These are phyloP conservation scores for Garra rufa DNA, from an alignment of 2,113 vertebrate species.

Conservation along the genomic window DNA sequence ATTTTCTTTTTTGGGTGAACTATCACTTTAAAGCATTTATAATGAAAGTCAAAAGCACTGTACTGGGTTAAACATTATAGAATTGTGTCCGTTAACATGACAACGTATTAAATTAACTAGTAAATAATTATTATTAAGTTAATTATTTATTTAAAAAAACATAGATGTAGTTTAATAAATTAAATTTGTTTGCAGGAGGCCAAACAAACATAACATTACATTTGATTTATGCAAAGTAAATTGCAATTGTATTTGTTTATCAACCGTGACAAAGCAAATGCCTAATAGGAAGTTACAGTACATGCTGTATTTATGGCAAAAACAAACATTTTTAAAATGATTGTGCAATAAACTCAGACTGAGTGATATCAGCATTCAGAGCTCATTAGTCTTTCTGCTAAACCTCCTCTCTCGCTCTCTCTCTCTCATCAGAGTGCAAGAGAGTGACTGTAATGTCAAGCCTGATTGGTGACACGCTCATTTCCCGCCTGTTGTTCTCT, in stretches of 20 bases:
- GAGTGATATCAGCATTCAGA: neutral
- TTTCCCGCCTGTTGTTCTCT: conserved; percentile 60
- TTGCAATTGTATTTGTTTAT: no score
- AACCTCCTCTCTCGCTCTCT: no score
- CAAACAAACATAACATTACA: neutral
- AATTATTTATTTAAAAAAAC: no score
- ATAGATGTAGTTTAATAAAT: no score
- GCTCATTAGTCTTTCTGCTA: neutral
- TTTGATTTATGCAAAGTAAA: neutral
- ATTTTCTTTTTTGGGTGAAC: no score
- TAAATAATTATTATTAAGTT: no score
- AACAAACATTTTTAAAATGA: neutral
- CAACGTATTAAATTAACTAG: no score
- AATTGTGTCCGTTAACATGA: no score
- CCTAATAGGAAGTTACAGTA: neutral
- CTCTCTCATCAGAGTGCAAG: conserved; percentile 16
- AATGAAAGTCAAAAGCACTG: no score
- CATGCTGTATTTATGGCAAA: neutral
- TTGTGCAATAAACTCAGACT: neutral
- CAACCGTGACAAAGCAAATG: neutral
- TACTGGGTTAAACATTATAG: no score
- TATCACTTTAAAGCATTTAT: no score
- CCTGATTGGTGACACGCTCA: conserved; percentile 49
- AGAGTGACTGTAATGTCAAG: conserved; percentile 24
- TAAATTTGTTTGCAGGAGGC: no score